phyloP scores from a whole-genome alignment of 2,888 invertebrate species.

The Himalopsyche kuldschensis region DNA sequence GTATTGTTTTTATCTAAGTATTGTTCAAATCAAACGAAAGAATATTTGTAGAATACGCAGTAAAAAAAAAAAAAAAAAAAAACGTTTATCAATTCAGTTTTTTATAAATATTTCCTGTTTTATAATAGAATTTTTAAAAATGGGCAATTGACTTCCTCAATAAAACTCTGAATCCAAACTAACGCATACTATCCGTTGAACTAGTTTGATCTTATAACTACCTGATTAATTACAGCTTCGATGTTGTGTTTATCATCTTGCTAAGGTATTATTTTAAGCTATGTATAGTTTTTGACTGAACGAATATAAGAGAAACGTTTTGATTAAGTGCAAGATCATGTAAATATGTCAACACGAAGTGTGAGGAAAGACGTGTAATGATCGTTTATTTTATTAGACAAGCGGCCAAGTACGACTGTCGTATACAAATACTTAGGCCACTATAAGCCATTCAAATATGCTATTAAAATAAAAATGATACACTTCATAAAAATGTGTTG shows the following conservation, averaged over 20 bases:
- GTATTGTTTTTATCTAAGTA: too few species aligned
- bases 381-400: neutral
- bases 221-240: neutral
- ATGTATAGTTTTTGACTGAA: neutral
- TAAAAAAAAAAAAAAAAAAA: too few species aligned
- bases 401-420: neutral
- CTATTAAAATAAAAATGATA: too few species aligned
- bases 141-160: neutral
- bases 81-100: too few species aligned
- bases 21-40: too few species aligned
- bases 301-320: neutral
- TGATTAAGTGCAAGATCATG: neutral
- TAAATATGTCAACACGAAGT: neutral
- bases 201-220: constrained; percentile 7
- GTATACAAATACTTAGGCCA: too few species aligned
- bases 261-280: neutral
- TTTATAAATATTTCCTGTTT: too few species aligned
- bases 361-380: neutral
- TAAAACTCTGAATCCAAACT: neutral
- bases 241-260: neutral
- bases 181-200: neutral
- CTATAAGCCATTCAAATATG: too few species aligned
- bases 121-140: too few species aligned
- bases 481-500: too few species aligned
- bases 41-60: too few species aligned